Conservation (phyloP, 2,888 invertebrate species). For the Lysandra bellargus region DNA sequence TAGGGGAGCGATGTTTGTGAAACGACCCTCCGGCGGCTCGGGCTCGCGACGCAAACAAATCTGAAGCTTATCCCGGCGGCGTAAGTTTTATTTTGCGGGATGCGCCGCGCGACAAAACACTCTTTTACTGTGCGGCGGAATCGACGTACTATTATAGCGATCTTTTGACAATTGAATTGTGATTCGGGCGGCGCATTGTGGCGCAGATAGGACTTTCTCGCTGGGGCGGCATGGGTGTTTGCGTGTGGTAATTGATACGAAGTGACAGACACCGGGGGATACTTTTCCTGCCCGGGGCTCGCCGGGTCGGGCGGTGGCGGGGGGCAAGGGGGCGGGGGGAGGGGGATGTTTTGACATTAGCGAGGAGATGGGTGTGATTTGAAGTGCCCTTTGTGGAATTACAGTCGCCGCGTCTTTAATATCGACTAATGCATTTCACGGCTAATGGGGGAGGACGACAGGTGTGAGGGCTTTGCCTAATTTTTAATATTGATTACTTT, state of each 20-base stretch:
- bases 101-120: constrained; percentile 53
- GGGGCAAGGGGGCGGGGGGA: constrained; percentile 64
- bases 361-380: constrained; percentile 79
- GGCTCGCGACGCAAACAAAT: constrained; percentile 55
- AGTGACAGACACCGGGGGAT: constrained; percentile 76
- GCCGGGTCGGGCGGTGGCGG: constrained; percentile 62
- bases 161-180: constrained; percentile 79
- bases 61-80: constrained; percentile 55
- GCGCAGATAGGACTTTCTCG: constrained; percentile 69
- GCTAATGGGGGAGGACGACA: constrained; percentile 75
- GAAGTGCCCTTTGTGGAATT: constrained; percentile 81
- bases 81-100: constrained; percentile 58
- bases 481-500: constrained; percentile 37
- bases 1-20: constrained; percentile 78
- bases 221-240: constrained; percentile 66
- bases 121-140: constrained; percentile 58
- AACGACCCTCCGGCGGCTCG: constrained; percentile 71
- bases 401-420: constrained; percentile 78
- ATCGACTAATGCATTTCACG: constrained; percentile 78
- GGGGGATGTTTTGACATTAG: constrained; percentile 77
- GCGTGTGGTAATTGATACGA: constrained; percentile 80
- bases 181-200: constrained; percentile 63
- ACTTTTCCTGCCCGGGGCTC: constrained; percentile 67
- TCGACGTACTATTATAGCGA: constrained; percentile 71
- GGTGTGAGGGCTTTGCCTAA: constrained; percentile 60